phyloP scores from a whole-genome alignment of 2,888 invertebrate species.

The Trichopoda pennipes region DNA sequence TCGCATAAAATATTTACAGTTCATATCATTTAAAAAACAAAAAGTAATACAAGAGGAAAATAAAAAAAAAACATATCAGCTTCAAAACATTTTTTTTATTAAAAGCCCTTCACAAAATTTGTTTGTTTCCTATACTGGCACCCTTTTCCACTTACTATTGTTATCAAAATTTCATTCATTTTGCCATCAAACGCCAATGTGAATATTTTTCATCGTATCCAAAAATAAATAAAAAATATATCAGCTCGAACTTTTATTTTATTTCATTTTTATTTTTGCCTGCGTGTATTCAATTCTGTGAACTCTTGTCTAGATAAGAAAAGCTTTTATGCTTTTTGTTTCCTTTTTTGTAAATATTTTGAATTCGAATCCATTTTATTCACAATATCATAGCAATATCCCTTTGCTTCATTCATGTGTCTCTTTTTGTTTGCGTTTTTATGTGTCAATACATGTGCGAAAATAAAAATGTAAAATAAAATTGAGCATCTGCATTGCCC shows the following conservation, averaged over 20 bases:
- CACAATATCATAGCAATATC: conserved; percentile 10
- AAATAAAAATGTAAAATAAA: conserved; percentile 33
- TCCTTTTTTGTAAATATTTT: conserved; percentile 7
- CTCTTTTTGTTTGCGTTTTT: conserved; percentile 19
- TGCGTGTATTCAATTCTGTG: conserved; percentile 16
- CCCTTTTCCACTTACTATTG: conserved; percentile 32
- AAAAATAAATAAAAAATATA: conserved; percentile 1
- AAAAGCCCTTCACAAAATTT: conserved; percentile 7
- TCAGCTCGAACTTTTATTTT: conserved; percentile 9
- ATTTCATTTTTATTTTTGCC: conserved; percentile 10
- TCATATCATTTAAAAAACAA: not conserved
- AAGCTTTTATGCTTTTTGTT: conserved; percentile 5
- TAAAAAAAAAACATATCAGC: not conserved
- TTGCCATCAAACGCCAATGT: conserved; percentile 28
- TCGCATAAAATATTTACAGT: conserved; percentile 25
- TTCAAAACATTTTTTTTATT: conserved; percentile 27
- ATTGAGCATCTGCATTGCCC: conserved; percentile 52
- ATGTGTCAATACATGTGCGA: conserved; percentile 23
- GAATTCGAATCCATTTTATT: conserved; percentile 24
- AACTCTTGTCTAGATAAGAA: conserved; percentile 51
- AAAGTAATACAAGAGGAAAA: not conserved
- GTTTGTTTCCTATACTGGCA: not conserved
- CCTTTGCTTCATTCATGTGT: conserved; percentile 21
- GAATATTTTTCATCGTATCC: not conserved
- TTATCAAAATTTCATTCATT: conserved; percentile 37